These are phyloP conservation scores for Dorcus parallelipipedus DNA, from an alignment of 2,888 invertebrate genomes.

Conservation along the genomic window DNA sequence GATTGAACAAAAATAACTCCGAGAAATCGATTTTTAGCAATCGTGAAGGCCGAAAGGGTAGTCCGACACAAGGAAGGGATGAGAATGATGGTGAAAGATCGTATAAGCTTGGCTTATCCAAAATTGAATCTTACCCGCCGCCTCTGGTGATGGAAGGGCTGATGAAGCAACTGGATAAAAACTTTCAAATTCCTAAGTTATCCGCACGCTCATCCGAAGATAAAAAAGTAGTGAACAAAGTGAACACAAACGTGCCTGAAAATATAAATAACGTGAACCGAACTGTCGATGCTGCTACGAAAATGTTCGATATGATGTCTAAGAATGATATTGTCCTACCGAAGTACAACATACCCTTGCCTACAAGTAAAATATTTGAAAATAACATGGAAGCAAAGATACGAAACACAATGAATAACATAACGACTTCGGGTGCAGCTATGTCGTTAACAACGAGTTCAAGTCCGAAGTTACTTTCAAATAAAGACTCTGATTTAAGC, in stretches of 20 bases:
- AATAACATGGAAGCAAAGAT: conserved; percentile 42
- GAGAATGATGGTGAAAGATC: conserved; percentile 52
- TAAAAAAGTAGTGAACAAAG: conserved; percentile 45
- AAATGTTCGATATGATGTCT: conserved; percentile 41
- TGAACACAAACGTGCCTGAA: conserved; percentile 23
- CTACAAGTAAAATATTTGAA: conserved; percentile 40
- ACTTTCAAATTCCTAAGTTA: conserved; percentile 84
- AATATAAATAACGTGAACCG: conserved; percentile 36
- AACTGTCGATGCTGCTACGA: conserved; percentile 35
- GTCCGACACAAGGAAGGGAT: conserved; percentile 62
- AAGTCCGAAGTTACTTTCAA: conserved; percentile 16
- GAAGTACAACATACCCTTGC: conserved; percentile 41
- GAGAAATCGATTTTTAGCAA: conserved; percentile 64
- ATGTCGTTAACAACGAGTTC: background rate
- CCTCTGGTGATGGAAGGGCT: conserved; percentile 67
- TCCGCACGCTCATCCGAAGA: conserved; percentile 52
- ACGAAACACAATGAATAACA: conserved; percentile 37
- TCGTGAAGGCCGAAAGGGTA: conserved; percentile 63
- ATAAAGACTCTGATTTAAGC: conserved; percentile 18
- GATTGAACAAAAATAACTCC: conserved; percentile 57
- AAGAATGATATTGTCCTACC: conserved; percentile 33
- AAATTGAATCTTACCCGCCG: conserved; percentile 59
- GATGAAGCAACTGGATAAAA: conserved; percentile 76
- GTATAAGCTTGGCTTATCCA: conserved; percentile 53
- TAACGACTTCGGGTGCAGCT: conserved; percentile 14